phyloP scores from a whole-genome alignment of 2,888 invertebrate species.

The Mayetiola destructor region DNA sequence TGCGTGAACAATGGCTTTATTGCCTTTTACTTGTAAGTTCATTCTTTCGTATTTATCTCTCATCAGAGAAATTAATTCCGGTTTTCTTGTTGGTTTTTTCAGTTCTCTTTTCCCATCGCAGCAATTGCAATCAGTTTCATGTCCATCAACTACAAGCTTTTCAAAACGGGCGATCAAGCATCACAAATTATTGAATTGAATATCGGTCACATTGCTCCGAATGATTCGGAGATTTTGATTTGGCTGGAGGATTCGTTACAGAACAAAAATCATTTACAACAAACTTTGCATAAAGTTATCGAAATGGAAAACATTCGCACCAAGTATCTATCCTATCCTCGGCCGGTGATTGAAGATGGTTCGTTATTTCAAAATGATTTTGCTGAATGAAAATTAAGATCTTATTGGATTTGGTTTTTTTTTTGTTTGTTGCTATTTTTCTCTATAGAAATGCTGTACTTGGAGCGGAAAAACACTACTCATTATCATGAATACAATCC shows the following conservation, averaged over 20 bases:
- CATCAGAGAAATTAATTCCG: neutral
- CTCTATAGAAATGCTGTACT: constrained; percentile 23
- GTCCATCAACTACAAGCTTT: constrained; percentile 25
- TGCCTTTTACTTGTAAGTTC: constrained; percentile 13
- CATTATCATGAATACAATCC: constrained; percentile 29
- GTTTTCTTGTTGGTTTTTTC: neutral
- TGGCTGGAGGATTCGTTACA: neutral
- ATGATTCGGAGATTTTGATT: neutral
- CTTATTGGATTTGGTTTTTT: too few species aligned
- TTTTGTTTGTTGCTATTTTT: neutral
- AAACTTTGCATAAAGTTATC: neutral
- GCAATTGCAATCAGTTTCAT: constrained; percentile 24
- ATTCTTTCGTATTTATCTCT: neutral
- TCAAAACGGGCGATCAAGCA: constrained; percentile 12
- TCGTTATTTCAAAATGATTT: neutral
- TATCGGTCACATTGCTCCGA: neutral
- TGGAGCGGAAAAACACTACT: constrained; percentile 27
- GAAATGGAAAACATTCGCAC: neutral
- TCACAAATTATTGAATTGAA: neutral
- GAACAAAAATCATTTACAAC: neutral
- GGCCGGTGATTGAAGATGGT: neutral
- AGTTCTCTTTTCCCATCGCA: constrained; percentile 26
- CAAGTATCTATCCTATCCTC: neutral
- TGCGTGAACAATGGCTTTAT: constrained; percentile 26
- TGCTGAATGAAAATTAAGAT: too few species aligned